Conservation (phyloP, 2,888 invertebrate genomes). For the Dryomyza anilis region DNA sequence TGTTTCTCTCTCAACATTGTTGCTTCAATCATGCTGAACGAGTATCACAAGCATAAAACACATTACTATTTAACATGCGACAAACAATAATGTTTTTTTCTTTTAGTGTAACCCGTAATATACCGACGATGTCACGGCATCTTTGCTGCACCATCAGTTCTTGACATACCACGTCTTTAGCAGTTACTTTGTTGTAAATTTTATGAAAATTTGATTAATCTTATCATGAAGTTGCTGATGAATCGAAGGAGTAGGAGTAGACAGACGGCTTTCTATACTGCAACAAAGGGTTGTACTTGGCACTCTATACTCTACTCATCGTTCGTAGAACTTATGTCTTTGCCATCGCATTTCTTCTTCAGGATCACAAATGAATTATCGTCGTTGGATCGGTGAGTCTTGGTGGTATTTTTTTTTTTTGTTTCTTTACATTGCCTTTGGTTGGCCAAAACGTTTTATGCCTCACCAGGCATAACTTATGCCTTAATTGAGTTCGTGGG, state of each 20-base stretch:
- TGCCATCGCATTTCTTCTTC: background rate
- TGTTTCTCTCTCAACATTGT: no score
- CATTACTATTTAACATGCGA: no score
- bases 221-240: constrained; percentile 49
- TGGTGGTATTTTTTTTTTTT: background rate
- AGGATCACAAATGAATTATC: constrained; percentile 10
- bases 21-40: no score
- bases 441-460: no score
- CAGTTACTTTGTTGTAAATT: constrained; percentile 42
- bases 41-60: no score
- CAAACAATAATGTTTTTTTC: constrained; percentile 27
- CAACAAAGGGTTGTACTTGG: no score
- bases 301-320: no score
- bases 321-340: background rate
- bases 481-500: constrained; percentile 10
- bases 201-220: constrained; percentile 62
- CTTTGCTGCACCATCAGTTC: constrained; percentile 12
- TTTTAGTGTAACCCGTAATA: background rate
- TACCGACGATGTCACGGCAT: background rate
- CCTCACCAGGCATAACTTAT: background rate
- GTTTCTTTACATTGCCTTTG: no score
- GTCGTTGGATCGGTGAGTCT: background rate
- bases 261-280: no score
- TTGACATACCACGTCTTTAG: background rate
- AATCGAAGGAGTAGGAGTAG: no score